A percentile compares a stretch with the other conserved stretches of the same genome.
Conservation (phyloP, 2,797 vertebrate genomes). For the Rachycentron canadum region DNA sequence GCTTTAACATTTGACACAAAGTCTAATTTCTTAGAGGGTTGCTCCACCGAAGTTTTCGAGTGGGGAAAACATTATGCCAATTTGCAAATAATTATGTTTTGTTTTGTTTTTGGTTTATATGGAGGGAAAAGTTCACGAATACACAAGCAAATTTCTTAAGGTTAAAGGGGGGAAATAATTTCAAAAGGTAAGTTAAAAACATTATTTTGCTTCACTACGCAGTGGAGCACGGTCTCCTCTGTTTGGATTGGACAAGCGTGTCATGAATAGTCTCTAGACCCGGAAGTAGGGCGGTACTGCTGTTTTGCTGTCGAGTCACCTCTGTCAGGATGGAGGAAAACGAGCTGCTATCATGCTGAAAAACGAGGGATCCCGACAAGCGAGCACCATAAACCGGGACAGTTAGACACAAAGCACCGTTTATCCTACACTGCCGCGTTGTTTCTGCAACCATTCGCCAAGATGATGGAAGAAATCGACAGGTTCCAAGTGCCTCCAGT, state of each 20-base stretch:
- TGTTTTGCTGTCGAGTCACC: conserved; percentile 92
- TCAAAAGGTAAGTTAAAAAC: not conserved
- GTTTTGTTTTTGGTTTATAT: not conserved
- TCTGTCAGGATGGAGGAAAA: conserved; percentile 85
- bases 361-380: conserved; percentile 48
- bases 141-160: not conserved
- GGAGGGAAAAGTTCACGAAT: not conserved
- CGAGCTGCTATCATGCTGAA: conserved; percentile 83
- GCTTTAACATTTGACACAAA: not conserved
- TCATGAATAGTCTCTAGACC: conserved; percentile 78
- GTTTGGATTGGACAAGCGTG: conserved; percentile 57
- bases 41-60: not conserved
- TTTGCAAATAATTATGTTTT: not conserved
- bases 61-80: too few species aligned
- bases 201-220: conserved; percentile 25
- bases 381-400: conserved; percentile 39
- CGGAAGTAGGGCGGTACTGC: conserved; percentile 87
- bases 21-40: not conserved
- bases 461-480: conserved; percentile 98
- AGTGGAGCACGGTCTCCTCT: conserved; percentile 30
- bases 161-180: not conserved
- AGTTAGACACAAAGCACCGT: conserved; percentile 36
- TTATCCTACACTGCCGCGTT: conserved; percentile 36
- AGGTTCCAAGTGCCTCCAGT: conserved; percentile 96
- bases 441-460: conserved; percentile 61